Evolutionary conservation across 2,113 vertebrate genomes (phyloP).

Genomic region (Mirza zaza): DNA sequence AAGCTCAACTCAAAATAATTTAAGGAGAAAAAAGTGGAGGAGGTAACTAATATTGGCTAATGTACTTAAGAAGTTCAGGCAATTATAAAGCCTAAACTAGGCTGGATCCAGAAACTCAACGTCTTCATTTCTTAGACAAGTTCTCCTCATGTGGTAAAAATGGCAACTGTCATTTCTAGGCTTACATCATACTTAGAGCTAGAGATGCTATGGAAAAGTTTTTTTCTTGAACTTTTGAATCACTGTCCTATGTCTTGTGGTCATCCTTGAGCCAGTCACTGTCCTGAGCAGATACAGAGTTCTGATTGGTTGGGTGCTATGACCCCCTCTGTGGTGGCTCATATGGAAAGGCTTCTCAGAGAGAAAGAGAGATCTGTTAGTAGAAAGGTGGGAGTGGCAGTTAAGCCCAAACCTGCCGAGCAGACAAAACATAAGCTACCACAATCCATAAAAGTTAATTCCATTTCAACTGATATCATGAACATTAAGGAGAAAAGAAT

Average conservation of each 20-base stretch:
- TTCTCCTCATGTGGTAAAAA: neutral
- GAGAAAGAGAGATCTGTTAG: neutral
- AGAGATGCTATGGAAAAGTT: neutral
- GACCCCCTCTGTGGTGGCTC: neutral
- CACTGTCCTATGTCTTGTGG: neutral
- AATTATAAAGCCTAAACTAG: neutral
- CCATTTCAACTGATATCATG: conserved; percentile 44
- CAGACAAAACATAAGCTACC: neutral
- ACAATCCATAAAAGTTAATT: neutral
- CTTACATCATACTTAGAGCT: neutral
- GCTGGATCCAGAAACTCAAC: neutral
- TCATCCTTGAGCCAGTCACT: neutral
- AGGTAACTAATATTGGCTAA: neutral
- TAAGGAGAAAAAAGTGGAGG: neutral
- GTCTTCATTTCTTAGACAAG: neutral
- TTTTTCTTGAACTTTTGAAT: neutral
- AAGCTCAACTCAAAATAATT: neutral
- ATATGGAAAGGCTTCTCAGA: neutral
- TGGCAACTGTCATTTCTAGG: neutral
- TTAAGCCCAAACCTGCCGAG: neutral
- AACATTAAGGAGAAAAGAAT: neutral
- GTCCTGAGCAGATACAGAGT: neutral
- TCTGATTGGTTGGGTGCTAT: neutral
- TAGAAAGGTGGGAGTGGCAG: neutral
- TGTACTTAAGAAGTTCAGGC: neutral